phyloP scores from a whole-genome alignment of 2,888 invertebrate species.

The Apodemia zela region DNA sequence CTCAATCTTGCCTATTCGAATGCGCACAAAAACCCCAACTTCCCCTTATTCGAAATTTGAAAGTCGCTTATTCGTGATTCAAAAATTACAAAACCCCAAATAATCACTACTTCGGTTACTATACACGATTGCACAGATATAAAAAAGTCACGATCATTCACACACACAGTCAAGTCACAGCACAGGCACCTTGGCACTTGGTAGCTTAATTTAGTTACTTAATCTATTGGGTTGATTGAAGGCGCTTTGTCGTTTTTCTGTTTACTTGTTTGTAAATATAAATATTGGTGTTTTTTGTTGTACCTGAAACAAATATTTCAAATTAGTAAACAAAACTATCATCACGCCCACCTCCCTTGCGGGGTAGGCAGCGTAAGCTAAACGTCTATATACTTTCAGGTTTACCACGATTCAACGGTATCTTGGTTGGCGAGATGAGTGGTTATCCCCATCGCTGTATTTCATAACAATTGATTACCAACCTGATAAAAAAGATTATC shows the following conservation, averaged over 20 bases:
- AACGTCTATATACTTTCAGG: too few relatives aligned
- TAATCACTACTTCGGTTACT: neutral
- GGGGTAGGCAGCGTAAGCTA: too few relatives aligned
- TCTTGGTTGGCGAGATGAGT: too few relatives aligned
- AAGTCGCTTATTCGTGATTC: too few relatives aligned
- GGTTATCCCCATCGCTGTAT: too few relatives aligned
- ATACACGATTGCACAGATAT: slow-evolving; percentile 21
- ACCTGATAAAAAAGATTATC: too few relatives aligned
- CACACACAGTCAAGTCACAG: slow-evolving; percentile 20
- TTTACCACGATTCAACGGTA: too few relatives aligned
- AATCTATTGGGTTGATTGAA: slow-evolving; percentile 59
- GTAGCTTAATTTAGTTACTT: slow-evolving; percentile 49
- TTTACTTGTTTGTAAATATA: slow-evolving; percentile 34
- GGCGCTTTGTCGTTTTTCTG: slow-evolving; percentile 60
- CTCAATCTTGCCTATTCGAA: slow-evolving; percentile 66
- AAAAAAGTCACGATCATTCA: slow-evolving; percentile 15
- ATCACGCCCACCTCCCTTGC: too few relatives aligned
- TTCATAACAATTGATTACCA: too few relatives aligned
- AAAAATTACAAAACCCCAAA: neutral
- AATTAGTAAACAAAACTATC: neutral
- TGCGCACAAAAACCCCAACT: slow-evolving; percentile 8
- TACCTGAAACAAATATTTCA: slow-evolving; percentile 65
- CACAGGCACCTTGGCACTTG: slow-evolving; percentile 48
- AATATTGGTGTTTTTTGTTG: slow-evolving; percentile 40
- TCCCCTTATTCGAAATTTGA: neutral